Conservation (phyloP, 2,797 vertebrate genomes). For the Craterocephalus amniculus region DNA sequence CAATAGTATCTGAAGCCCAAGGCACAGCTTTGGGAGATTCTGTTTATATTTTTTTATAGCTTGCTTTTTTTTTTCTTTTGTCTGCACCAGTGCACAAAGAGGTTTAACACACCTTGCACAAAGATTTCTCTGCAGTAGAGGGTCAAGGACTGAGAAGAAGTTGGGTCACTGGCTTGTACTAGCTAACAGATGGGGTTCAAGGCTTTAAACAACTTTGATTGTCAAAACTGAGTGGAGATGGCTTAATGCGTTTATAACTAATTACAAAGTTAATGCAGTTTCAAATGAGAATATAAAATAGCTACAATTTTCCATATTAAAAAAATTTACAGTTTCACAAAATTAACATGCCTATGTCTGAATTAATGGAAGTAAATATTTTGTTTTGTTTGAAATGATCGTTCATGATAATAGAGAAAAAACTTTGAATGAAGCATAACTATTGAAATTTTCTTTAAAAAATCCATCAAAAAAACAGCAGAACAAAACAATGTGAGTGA, state of each 20-base stretch:
- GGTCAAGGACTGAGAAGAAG: background rate
- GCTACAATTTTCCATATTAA: no score
- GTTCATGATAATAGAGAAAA: no score
- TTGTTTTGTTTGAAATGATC: no score
- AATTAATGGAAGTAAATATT: background rate
- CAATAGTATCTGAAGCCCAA: background rate
- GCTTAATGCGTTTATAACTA: background rate
- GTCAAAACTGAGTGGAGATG: background rate
- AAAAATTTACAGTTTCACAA: background rate
- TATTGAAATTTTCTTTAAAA: background rate
- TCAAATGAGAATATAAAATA: background rate
- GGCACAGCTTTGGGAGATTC: background rate
- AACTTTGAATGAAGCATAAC: no score
- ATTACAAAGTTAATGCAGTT: background rate
- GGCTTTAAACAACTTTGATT: background rate
- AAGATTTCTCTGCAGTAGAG: background rate
- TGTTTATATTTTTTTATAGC: background rate
- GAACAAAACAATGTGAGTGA: background rate
- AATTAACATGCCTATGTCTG: background rate
- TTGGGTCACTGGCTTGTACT: background rate
- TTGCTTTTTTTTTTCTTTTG: background rate
- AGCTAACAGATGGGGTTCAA: background rate
- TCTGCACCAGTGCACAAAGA: background rate
- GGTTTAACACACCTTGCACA: background rate
- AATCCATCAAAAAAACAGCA: background rate